Evolutionary conservation across 2,113 vertebrate genomes (phyloP).

Genomic region (Crotalus tigris): DNA sequence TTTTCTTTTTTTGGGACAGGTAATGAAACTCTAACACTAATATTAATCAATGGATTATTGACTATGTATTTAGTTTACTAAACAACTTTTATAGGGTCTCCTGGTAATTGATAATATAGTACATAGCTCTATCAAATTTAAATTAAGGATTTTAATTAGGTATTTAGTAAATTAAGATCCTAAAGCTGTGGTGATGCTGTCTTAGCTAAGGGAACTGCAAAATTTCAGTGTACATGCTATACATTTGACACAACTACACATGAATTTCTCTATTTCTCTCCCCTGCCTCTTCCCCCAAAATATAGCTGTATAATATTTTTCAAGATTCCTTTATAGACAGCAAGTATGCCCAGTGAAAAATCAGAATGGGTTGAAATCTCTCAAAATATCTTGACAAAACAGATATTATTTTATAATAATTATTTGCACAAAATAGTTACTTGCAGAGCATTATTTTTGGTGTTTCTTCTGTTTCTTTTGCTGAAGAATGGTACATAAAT

Average conservation of each 20-base stretch:
- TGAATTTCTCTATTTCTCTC: neutral
- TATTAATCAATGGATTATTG: neutral
- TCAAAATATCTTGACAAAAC: neutral
- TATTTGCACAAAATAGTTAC: neutral
- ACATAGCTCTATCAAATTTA: neutral
- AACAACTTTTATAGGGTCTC: neutral
- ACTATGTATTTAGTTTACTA: slow-evolving; percentile 4
- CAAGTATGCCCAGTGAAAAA: neutral
- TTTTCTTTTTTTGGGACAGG: rapidly evolving
- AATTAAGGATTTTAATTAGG: neutral
- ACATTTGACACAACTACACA: neutral
- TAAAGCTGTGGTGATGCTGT: neutral
- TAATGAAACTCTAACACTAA: neutral
- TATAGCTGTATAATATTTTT: neutral
- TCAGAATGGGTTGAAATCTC: neutral
- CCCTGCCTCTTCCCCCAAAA: neutral
- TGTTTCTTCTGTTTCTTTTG: slow-evolving; percentile 19
- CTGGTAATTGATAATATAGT: neutral
- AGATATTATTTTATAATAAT: neutral
- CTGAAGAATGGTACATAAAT: neutral
- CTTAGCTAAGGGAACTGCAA: neutral
- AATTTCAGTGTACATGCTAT: neutral
- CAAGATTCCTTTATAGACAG: neutral
- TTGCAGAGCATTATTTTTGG: neutral
- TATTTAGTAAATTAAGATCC: neutral